These are phyloP conservation scores for Apotomis capreana DNA, from an alignment of 2,888 invertebrate species.

Conservation along the genomic window DNA sequence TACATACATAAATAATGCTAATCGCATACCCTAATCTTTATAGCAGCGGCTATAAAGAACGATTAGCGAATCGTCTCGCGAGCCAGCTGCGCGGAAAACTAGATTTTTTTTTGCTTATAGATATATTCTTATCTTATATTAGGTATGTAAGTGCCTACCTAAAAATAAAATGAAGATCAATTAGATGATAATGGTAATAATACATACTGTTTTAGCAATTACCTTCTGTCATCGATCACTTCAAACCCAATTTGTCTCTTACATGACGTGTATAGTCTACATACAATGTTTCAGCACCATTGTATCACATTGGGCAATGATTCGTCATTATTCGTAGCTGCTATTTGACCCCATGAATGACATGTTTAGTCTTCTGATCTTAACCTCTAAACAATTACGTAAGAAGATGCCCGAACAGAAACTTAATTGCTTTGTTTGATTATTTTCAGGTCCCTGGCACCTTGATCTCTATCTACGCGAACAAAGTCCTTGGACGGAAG, in stretches of 20 bases:
- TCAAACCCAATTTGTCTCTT: background rate
- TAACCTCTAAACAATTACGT: conserved; percentile 9
- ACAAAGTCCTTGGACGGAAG: conserved; percentile 87
- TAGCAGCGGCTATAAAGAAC: too few relatives aligned
- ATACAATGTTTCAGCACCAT: background rate
- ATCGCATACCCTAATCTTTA: too few relatives aligned
- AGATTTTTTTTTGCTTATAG: too few relatives aligned
- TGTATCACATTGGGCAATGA: background rate
- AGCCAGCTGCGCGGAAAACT: too few relatives aligned
- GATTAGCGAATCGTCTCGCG: too few relatives aligned
- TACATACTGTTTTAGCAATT: background rate
- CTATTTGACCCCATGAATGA: conserved; percentile 11
- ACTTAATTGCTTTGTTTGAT: conserved; percentile 36
- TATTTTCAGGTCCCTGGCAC: conserved; percentile 83
- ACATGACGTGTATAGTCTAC: conserved; percentile 9
- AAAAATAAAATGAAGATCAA: too few relatives aligned
- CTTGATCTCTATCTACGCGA: conserved; percentile 85
- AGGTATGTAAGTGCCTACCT: too few relatives aligned
- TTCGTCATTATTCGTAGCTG: background rate
- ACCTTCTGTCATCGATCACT: conserved; percentile 9
- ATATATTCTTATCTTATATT: too few relatives aligned
- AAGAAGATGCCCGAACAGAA: conserved; percentile 5
- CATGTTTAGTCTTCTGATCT: conserved; percentile 12
- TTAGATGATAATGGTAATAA: background rate
- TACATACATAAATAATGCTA: too few relatives aligned